Percentiles rank a stretch among this genome's conserved stretches.
Conservation (phyloP, 2,113 vertebrate genomes). For the Gavialis gangeticus region DNA sequence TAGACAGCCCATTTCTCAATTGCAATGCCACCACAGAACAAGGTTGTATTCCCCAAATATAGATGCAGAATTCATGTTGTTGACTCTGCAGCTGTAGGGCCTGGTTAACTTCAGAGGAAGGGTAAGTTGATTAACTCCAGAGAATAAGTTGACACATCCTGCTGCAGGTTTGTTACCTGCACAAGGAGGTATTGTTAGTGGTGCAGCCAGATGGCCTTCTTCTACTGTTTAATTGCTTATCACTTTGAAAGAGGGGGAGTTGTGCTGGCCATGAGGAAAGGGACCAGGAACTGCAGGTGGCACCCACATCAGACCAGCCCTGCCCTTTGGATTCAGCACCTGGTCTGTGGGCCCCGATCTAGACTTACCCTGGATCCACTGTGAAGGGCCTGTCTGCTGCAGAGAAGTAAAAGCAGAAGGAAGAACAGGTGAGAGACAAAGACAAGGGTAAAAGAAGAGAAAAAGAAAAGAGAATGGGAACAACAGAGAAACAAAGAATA, state of each 20-base stretch:
- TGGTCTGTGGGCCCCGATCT: too few species aligned
- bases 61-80: neutral
- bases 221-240: neutral
- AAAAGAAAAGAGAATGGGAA: neutral
- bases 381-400: neutral
- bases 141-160: neutral
- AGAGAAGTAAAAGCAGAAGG: neutral
- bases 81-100: neutral
- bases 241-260: rapidly evolving
- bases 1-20: neutral
- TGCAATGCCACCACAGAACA: neutral
- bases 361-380: too few species aligned
- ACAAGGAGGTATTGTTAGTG: neutral
- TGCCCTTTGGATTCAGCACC: too few species aligned
- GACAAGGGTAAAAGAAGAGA: neutral
- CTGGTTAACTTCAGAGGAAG: neutral
- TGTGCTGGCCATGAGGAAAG: neutral
- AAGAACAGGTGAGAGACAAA: neutral
- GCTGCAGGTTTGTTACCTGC: neutral
- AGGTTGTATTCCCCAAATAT: neutral
- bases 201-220: neutral
- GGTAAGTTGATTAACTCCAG: neutral
- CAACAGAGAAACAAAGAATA: rapidly evolving
- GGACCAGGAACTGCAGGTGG: neutral
- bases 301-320: too few species aligned